Base-by-base conservation (phyloP, 2,797 vertebrate genomes). In the Atherinosoma microstoma region DNA sequence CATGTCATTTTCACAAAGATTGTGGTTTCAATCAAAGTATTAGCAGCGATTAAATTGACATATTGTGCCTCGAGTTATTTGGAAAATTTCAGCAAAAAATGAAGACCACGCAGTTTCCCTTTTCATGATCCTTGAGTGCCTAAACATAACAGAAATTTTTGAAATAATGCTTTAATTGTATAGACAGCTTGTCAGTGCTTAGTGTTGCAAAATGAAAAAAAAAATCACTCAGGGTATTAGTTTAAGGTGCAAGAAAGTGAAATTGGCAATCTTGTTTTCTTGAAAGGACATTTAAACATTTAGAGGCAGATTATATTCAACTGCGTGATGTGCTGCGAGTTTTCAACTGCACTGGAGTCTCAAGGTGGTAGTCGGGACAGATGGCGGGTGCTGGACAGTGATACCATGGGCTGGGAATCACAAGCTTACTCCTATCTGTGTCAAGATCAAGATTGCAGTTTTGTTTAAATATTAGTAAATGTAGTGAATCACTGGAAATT, bases 1-100 rank as follows among this genome's bases (percentile, higher is more conserved):
- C 49, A 42, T 65, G 30, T 30, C 32, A 15, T 16, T 32, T 71
- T 59, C 36, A 74, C 29, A 58, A 57, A 67, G 30, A 64, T 22
- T 72, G 34, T n/a, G 29, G 2, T 49, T 27, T 57, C 36, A 58
- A 6, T 49, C 58, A 12, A 34, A 58, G 40, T 47, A 58, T 35
- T 51, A 58, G 42, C 32, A 62, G 57, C 34, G 38, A 36, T 56
- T 56, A 66, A 45, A 51, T 42, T 27, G 24, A 61, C 16, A 49
- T 61, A 16, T 34, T 30, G n/a, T 47, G 63, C n/a, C 27, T 34
- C 2, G 24, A 32, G 42, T 72, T 40, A 67, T 65, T 42, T 32
- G 6, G 12, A 20, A 8, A 18, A 22, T 51, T 36, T 45, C n/a
- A 58, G 32, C 15, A 27, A 27, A 58, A 65, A 11, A 38, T 32